A percentile compares a stretch with the other conserved stretches of the same genome.
phyloP scores from a whole-genome alignment of 30 jellyfish, hydroid and myxozoan genomes.

The Haliclystus octoradiatus region DNA sequence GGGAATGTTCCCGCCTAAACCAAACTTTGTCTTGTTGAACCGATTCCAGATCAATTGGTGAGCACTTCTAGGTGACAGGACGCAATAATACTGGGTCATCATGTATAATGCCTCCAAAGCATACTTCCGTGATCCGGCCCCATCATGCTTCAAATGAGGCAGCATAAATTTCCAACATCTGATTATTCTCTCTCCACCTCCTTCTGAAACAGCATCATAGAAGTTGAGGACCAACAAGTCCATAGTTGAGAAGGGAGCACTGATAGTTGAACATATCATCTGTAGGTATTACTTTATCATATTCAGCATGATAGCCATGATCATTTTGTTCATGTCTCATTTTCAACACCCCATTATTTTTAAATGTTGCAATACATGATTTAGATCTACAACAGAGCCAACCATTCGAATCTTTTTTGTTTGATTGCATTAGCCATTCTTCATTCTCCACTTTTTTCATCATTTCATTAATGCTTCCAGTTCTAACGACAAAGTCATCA shows the following conservation, averaged over 20 bases:
- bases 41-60: conserved; percentile 8
- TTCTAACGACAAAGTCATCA: conserved; percentile 1
- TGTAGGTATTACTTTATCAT: not conserved
- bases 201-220: conserved; percentile 12
- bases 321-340: conserved; percentile 13
- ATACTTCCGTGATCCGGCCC: conserved; percentile 6
- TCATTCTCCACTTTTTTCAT: conserved; percentile 4
- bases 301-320: too few relatives aligned
- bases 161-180: conserved; percentile 19
- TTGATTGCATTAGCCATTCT: conserved; percentile 2
- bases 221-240: too few relatives aligned
- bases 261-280: conserved; percentile 6
- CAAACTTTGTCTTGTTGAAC: conserved; percentile 4
- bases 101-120: conserved; percentile 10
- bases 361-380: conserved; percentile 7
- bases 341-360: conserved; percentile 2
- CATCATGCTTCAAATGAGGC: conserved; percentile 13
- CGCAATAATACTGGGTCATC: not conserved
- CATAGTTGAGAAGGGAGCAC: not conserved
- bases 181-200: conserved; percentile 9
- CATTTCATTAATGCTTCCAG: not conserved
- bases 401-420: conserved; percentile 2
- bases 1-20: conserved; percentile 13
- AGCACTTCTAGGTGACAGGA: conserved; percentile 10
- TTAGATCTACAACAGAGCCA: not conserved